Base-by-base conservation (phyloP, 2,113 vertebrate genomes). In the Grallaria varia region DNA sequence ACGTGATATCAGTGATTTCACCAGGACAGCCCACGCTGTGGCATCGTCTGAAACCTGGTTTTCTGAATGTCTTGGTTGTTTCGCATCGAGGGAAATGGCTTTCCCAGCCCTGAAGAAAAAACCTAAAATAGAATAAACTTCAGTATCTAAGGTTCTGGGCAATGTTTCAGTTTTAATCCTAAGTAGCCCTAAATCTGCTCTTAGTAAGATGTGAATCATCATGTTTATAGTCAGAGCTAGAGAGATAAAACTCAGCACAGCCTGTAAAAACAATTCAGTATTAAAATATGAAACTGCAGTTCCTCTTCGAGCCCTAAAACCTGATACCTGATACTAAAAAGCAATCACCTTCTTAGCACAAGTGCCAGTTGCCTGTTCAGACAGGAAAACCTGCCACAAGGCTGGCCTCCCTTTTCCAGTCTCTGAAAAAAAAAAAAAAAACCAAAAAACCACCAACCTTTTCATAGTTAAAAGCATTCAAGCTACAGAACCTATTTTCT, bases 211-310 rank as follows among this genome's bases (percentile, higher is more conserved):
- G 72, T 76, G 74, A 96, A 94, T 93, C 84, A 92, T 83, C 62
- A 4, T 95, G 94, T 95, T 96, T 96, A 92, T 77, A 96, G 88
- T 93, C 64, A 85, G 82, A 88, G 59, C 63, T 84, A 55, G 33
- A 74, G 59, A 94, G 92, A 95, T 88, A 94, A 96, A 96, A 85
- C 60, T 37, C 63, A 1, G 44, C 42, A 59, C 55, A 62, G 75
- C 53, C 89, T 93, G 91, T 82, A 91, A 87, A 97, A 96, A 68
- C 89, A 92, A 84, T 86, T 85, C 59, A 40, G 25, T 23, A 86
- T 74, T 93, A 89, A 93, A 96, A 93, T 50, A 71, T 47, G 44
- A 83, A 86, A 84, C 80, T 75, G 24, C 74, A 84, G 39, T 42
- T 95, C 80, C 80, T 90, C 59, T 87, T 94, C 37, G 33, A 79